phyloP scores from a whole-genome alignment of 2,888 invertebrate genomes.

The Catocala sponsa region DNA sequence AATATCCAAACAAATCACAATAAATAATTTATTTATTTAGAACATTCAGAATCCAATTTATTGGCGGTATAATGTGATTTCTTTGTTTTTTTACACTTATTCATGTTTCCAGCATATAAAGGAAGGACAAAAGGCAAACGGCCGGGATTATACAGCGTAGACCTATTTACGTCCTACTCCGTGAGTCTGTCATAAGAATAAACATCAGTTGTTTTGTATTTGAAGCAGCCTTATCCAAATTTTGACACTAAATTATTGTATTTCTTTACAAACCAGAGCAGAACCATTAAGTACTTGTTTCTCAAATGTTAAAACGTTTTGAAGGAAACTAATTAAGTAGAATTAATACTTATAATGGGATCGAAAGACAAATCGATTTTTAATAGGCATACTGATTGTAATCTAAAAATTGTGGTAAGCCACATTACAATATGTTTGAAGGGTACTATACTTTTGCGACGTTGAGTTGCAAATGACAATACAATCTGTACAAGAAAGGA shows the following conservation, averaged over 20 bases:
- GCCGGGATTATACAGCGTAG: conserved; percentile 36
- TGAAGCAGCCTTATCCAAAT: conserved; percentile 16
- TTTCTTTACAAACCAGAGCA: no score
- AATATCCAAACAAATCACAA: neutral
- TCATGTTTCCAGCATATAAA: conserved; percentile 44
- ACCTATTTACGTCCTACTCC: conserved; percentile 33
- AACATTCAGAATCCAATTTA: conserved; percentile 4
- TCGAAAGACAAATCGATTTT: no score
- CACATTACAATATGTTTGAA: no score
- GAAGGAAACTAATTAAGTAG: no score
- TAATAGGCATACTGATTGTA: no score
- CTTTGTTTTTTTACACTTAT: conserved; percentile 35
- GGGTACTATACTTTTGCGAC: no score
- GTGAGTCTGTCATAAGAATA: conserved; percentile 32
- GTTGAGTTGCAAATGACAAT: no score
- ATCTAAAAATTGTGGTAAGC: no score
- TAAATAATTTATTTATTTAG: conserved; percentile 4
- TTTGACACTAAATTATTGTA: conserved; percentile 1
- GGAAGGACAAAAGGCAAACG: conserved; percentile 47
- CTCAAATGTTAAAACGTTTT: no score
- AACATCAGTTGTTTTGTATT: conserved; percentile 40
- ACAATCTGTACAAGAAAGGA: no score
- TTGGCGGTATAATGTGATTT: conserved; percentile 13
- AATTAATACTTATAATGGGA: no score
- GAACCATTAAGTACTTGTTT: no score